phyloP scores from a whole-genome alignment of 2,888 invertebrate species.

The Biston stratarius region DNA sequence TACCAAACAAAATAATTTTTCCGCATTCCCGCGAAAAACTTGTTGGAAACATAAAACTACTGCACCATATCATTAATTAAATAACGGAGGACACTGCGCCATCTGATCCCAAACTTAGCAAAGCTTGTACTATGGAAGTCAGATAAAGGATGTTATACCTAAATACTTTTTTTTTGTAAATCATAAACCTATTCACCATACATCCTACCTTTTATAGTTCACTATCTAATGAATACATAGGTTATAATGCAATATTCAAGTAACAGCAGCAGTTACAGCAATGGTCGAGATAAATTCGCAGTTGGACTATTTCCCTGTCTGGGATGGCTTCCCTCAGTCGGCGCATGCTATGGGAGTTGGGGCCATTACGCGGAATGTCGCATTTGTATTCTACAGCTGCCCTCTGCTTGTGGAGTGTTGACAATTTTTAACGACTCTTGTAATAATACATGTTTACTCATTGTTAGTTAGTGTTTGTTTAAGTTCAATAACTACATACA shows the following conservation, averaged over 20 bases:
- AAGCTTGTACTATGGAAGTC: no score
- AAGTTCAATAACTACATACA: no score
- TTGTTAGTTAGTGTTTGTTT: neutral
- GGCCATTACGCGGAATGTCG: conserved; percentile 53
- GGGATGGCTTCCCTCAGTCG: neutral
- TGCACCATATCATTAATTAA: no score
- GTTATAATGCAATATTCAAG: conserved; percentile 2
- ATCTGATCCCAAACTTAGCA: no score
- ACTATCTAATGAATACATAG: neutral
- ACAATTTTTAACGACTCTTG: conserved; percentile 33
- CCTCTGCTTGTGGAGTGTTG: conserved; percentile 48
- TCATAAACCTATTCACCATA: no score
- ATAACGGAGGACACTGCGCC: no score
- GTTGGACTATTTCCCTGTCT: conserved; percentile 18
- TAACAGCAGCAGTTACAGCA: conserved; percentile 15
- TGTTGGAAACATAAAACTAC: no score
- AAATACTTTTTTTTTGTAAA: no score
- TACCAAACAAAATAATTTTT: no score
- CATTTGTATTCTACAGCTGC: conserved; percentile 59
- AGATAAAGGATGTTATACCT: no score
- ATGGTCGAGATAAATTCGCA: conserved; percentile 12
- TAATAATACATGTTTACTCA: conserved; percentile 5
- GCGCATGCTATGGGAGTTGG: conserved; percentile 25
- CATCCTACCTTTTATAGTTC: no score
- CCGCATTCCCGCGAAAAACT: no score